Evolutionary conservation across 2,113 vertebrate genomes (phyloP).

Genomic region (Aleadryas rufinucha): DNA sequence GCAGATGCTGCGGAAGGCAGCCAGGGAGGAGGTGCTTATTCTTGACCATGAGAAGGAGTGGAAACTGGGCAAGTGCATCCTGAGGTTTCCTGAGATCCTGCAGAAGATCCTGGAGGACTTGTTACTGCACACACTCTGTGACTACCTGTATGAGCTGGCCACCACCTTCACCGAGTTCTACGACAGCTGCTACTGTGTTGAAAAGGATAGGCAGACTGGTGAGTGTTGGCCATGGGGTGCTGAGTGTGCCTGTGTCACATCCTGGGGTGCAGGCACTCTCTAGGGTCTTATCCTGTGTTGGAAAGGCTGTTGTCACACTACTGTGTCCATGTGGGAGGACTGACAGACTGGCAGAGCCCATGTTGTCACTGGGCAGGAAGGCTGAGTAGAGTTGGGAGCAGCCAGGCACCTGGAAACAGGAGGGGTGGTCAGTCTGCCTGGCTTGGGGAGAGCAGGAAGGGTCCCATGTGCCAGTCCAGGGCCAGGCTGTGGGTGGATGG

Average conservation of each 20-base stretch:
- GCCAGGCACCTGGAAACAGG: neutral
- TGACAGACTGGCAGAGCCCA: neutral
- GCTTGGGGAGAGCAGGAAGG: neutral
- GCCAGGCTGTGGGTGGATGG: rapidly evolving
- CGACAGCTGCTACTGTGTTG: conserved; percentile 96
- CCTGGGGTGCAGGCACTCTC: neutral
- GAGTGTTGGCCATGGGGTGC: neutral
- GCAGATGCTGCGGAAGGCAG: conserved; percentile 79
- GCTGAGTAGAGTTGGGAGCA: neutral
- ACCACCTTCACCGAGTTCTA: conserved; percentile 99
- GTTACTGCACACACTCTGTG: conserved; percentile 89
- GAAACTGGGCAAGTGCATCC: conserved; percentile 92
- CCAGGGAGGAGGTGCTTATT: conserved; percentile 79
- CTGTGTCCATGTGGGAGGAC: neutral
- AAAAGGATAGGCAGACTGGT: conserved; percentile 96
- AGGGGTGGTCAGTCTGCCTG: neutral
- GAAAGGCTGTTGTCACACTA: neutral
- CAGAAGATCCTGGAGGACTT: conserved; percentile 94
- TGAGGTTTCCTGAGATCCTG: conserved; percentile 93
- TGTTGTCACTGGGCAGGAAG: neutral
- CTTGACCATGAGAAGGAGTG: conserved; percentile 96
- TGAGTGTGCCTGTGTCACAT: rapidly evolving
- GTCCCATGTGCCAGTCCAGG: neutral
- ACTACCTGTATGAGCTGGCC: conserved; percentile 96
- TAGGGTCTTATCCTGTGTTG: neutral